Conservation (phyloP, 2,888 invertebrate genomes). For the Pristionchus maxplancki region DNA sequence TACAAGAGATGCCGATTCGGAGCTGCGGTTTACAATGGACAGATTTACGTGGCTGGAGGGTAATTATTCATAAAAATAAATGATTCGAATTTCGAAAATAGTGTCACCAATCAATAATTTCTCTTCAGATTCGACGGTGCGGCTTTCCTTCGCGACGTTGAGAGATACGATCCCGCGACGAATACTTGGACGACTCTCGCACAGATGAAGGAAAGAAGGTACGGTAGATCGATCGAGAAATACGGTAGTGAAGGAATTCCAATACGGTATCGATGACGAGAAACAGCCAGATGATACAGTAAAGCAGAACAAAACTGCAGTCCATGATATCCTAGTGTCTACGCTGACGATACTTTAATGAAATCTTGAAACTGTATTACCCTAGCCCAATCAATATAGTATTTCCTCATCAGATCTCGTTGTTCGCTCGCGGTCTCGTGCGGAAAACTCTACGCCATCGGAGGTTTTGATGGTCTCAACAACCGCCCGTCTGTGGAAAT, state of each 20-base stretch:
- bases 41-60: slow-evolving; percentile 88
- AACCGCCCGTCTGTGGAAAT: slow-evolving; percentile 89
- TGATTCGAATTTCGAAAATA: no score
- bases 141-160: slow-evolving; percentile 88
- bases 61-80: slow-evolving; percentile 28
- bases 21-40: slow-evolving; percentile 87
- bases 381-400: no score
- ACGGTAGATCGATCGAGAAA: no score
- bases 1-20: slow-evolving; percentile 86
- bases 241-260: background rate
- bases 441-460: slow-evolving; percentile 70
- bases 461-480: slow-evolving; percentile 82
- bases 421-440: slow-evolving; percentile 67
- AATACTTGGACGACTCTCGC: slow-evolving; percentile 85
- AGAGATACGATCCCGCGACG: slow-evolving; percentile 79
- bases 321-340: no score
- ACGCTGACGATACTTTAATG: no score
- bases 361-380: no score
- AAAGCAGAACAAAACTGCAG: no score
- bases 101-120: background rate
- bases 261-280: no score
- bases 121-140: slow-evolving; percentile 87
- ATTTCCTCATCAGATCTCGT: no score
- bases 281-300: no score
- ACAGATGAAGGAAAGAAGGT: slow-evolving; percentile 86